Percentiles rank a stretch among this genome's conserved stretches.
These are phyloP conservation scores for Neodiprion virginianus DNA, from an alignment of 1,140 invertebrate species.

Conservation along the genomic window DNA sequence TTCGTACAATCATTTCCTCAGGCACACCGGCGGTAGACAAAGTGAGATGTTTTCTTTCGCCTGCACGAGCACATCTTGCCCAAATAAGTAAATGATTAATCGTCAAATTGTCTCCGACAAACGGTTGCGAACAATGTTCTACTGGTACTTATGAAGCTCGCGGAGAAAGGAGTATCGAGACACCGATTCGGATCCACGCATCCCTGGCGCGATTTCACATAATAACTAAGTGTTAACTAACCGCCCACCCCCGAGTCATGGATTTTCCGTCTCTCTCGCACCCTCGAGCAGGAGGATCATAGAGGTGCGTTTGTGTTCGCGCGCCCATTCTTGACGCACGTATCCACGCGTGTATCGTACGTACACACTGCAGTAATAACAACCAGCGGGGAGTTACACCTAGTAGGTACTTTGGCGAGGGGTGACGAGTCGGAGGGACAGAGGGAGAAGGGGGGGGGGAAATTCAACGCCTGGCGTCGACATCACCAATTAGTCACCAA, in stretches of 20 bases:
- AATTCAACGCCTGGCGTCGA: constrained; percentile 58
- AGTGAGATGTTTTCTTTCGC: too few relatives aligned
- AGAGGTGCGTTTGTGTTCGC: background rate
- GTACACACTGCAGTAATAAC: background rate
- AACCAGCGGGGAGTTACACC: constrained; percentile 6
- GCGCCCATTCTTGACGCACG: too few relatives aligned
- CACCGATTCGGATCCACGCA: too few relatives aligned
- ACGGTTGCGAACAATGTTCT: too few relatives aligned
- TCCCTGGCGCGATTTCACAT: constrained; percentile 36
- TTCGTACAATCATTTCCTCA: too few relatives aligned
- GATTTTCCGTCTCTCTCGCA: constrained; percentile 30
- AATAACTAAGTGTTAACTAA: constrained; percentile 52
- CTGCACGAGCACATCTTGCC: too few relatives aligned
- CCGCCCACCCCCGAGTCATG: constrained; percentile 45
- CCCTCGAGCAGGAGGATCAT: constrained; percentile 13
- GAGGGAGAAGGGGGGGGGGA: constrained; percentile 19
- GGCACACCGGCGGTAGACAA: too few relatives aligned
- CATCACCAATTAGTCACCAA: constrained; percentile 61
- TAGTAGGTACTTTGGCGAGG: constrained; percentile 4
- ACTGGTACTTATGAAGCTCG: too few relatives aligned
- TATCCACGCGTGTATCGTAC: too few relatives aligned
- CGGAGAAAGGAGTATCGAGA: too few relatives aligned
- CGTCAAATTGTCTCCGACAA: too few relatives aligned
- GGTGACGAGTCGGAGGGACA: background rate
- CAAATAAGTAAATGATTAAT: too few relatives aligned